Conservation (phyloP, 2,113 vertebrate genomes). For the Dermatemys mawii region DNA sequence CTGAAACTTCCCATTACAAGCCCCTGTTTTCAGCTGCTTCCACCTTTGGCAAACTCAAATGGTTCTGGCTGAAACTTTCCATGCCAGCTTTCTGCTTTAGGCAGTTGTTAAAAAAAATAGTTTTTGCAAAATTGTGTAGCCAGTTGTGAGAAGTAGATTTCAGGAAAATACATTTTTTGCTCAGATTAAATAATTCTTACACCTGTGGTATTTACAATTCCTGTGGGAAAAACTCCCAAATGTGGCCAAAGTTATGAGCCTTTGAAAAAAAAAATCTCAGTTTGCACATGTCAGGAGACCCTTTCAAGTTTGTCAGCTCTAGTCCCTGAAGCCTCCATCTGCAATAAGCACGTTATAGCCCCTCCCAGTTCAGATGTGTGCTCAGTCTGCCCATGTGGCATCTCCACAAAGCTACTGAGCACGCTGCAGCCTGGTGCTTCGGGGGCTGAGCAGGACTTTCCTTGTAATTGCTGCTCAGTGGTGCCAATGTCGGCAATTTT, state of each 20-base stretch:
- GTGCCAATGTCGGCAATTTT: too few relatives aligned
- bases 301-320: too few relatives aligned
- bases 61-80: not conserved
- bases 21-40: not conserved
- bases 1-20: not conserved
- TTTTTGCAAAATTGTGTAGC: fast-evolving
- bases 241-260: too few relatives aligned
- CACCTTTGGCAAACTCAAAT: not conserved
- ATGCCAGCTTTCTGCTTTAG: not conserved
- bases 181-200: not conserved
- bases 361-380: too few relatives aligned
- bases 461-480: too few relatives aligned
- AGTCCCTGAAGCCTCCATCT: too few relatives aligned
- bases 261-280: too few relatives aligned
- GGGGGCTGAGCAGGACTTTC: too few relatives aligned
- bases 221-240: not conserved
- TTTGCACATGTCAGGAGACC: not conserved
- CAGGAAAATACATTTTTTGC: not conserved
- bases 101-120: not conserved
- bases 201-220: not conserved
- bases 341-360: too few relatives aligned
- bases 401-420: too few relatives aligned
- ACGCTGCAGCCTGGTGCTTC: too few relatives aligned
- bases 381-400: too few relatives aligned
- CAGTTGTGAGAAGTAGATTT: not conserved